Evolutionary conservation across 2,888 invertebrate genomes (phyloP), one percentile per base, ranked within the genome.

Genomic region (Caenorhabditis sp.): DNA sequence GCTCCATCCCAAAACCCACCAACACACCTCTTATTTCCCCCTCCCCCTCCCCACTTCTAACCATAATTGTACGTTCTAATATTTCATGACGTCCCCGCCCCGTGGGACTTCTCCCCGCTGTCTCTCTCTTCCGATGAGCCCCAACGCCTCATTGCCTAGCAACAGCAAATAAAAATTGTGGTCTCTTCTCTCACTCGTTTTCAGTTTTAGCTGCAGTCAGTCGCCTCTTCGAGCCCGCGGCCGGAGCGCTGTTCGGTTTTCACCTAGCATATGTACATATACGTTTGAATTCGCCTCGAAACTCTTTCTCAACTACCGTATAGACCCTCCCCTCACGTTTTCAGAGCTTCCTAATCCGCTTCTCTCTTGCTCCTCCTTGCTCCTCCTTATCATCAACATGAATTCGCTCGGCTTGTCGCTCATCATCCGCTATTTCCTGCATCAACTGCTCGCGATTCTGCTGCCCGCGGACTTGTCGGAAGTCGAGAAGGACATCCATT

Each of bases 341-440:
- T 13, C 13, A 6, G 40, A 11, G 13, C 13, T 40, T 40, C 40
- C 40, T 40, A 32, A 4, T 32, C 32, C 32, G 4, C 32, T 32
- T 32, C 32, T 32, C 32, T 11, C 40, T 13, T 40, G 6, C 40
- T n/a, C n/a, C n/a, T n/a, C n/a, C n/a, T n/a, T n/a, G n/a, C n/a
- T n/a, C n/a, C n/a, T n/a, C n/a, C n/a, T n/a, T n/a, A 32, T 4
- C 32, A 9, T 6, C 32, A 6, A 3, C 15, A 53, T 53, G 51
- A 53, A 53, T 26, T 55, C 55, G 28, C 28, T 55, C 28, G 55
- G 26, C 15, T 55, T 55, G 55, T 18, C 55, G n/a, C 55, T 55
- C 55, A 55, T 55, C 55, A 28, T 55, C n/a, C 55, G 55, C 55
- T 28, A 55, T 22, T 55, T 55, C 55, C 55, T 55, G 55, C 55